Percentiles rank a stretch among this genome's conserved stretches.
These are phyloP conservation scores for Mamestra configurata DNA, from an alignment of 1,140 invertebrate species.

Conservation along the genomic window DNA sequence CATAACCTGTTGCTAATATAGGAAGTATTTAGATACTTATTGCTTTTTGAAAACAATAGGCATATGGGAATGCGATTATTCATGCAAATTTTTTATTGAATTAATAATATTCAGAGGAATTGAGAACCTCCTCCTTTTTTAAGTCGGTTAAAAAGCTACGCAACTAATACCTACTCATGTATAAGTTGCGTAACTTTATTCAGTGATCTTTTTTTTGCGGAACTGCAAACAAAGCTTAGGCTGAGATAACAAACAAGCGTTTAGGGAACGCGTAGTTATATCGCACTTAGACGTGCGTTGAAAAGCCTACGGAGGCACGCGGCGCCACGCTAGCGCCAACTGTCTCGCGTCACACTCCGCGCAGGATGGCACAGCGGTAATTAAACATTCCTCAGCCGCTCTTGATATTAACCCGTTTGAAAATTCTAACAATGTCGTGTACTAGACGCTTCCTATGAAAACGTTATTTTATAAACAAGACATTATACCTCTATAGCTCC, in stretches of 20 bases:
- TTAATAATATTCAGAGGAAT: no score
- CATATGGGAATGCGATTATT: neutral
- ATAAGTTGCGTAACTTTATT: no score
- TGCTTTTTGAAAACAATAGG: conserved; percentile 3
- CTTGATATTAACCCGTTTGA: conserved; percentile 77
- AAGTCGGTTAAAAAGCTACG: no score
- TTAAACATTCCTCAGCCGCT: conserved; percentile 79
- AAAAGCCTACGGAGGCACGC: conserved; percentile 52
- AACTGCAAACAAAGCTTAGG: no score
- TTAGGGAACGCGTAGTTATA: neutral
- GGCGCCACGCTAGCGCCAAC: conserved; percentile 57
- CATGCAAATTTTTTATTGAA: neutral
- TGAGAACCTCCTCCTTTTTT: no score
- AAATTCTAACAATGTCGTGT: conserved; percentile 79
- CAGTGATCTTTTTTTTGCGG: no score
- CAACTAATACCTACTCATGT: no score
- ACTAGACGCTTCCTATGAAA: conserved; percentile 67
- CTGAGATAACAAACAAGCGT: neutral
- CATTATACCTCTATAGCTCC: conserved; percentile 51
- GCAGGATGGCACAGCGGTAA: conserved; percentile 74
- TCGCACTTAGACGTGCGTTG: conserved; percentile 21
- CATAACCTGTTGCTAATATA: conserved; percentile 69
- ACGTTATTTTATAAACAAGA: conserved; percentile 63
- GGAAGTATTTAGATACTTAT: conserved; percentile 53
- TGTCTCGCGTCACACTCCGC: conserved; percentile 56